A percentile compares a stretch with the other conserved stretches of the same genome.
Evolutionary conservation across 2,113 vertebrate genomes (phyloP).

Genomic region (Chinchilla lanigera): DNA sequence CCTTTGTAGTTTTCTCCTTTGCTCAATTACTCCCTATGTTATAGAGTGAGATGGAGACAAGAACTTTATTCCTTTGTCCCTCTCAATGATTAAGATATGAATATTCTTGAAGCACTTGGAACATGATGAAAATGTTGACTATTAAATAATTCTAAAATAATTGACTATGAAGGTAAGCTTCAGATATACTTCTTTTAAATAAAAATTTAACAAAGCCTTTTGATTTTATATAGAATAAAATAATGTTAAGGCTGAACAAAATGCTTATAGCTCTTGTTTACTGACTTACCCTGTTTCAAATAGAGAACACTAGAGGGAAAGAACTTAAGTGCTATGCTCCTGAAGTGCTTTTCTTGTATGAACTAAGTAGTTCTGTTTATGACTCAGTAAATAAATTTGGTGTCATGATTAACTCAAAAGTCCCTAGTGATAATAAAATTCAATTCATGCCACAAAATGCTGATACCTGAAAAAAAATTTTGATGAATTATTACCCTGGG

Average conservation of each 20-base stretch:
- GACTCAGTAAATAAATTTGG: neutral
- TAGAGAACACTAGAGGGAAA: neutral
- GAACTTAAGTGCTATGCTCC: neutral
- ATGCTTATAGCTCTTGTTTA: neutral
- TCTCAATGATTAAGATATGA: neutral
- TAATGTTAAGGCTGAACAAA: neutral
- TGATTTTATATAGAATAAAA: slow-evolving; percentile 17
- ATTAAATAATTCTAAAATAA: slow-evolving; percentile 41
- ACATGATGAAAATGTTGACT: neutral
- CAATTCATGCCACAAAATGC: slow-evolving; percentile 13
- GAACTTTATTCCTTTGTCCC: neutral
- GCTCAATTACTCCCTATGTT: neutral
- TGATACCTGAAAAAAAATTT: neutral
- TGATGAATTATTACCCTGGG: slow-evolving; percentile 12
- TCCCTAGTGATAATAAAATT: neutral
- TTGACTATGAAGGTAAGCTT: slow-evolving; percentile 5
- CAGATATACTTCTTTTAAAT: slow-evolving; percentile 13
- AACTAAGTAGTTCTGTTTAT: slow-evolving; percentile 44
- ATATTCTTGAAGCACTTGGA: slow-evolving; percentile 29
- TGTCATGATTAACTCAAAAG: slow-evolving; percentile 25
- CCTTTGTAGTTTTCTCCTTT: neutral
- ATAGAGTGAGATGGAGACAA: neutral
- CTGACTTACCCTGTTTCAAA: neutral
- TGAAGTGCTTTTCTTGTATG: slow-evolving; percentile 25
- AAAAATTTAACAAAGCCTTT: neutral